These are phyloP conservation scores for Poeciliopsis turrubarensis DNA, from an alignment of 2,113 vertebrate genomes.

Conservation along the genomic window DNA sequence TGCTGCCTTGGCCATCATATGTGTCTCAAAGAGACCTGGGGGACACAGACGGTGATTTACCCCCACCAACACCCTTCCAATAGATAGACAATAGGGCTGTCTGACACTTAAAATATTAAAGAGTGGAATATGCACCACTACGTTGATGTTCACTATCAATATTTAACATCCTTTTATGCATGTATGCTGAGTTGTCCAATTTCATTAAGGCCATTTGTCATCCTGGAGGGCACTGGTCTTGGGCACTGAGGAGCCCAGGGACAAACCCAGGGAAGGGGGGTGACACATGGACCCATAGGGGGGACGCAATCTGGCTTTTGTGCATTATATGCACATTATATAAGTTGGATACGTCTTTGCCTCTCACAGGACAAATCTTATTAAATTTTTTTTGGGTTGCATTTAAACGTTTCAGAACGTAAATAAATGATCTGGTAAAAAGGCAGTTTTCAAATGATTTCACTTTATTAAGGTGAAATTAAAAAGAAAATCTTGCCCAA, in stretches of 20 bases:
- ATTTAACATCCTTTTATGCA: constrained; percentile 99
- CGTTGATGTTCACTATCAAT: constrained; percentile 94
- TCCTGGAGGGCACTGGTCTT: constrained; percentile 82
- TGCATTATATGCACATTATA: constrained; percentile 3
- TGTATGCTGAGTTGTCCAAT: constrained; percentile 98
- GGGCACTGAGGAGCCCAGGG: constrained; percentile 67
- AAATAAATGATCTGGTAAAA: not conserved
- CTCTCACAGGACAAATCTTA: not conserved
- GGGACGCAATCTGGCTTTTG: constrained; percentile 4
- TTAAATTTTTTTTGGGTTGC: not conserved
- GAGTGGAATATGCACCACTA: constrained; percentile 92
- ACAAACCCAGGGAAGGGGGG: constrained; percentile 53
- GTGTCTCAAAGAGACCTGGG: constrained; percentile 54
- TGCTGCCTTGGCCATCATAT: constrained; percentile 50
- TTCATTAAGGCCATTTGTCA: constrained; percentile 99
- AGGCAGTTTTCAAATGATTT: not conserved
- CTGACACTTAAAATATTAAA: constrained; percentile 94
- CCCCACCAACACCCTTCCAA: constrained; percentile 39
- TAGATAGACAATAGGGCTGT: constrained; percentile 86
- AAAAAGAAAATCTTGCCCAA: not conserved
- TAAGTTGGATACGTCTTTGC: not conserved
- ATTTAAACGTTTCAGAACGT: not conserved
- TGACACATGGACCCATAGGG: constrained; percentile 42
- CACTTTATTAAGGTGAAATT: not conserved
- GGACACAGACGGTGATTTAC: constrained; percentile 68